phyloP scores from a whole-genome alignment of 2,113 vertebrate species.

The Callaeas wilsoni region DNA sequence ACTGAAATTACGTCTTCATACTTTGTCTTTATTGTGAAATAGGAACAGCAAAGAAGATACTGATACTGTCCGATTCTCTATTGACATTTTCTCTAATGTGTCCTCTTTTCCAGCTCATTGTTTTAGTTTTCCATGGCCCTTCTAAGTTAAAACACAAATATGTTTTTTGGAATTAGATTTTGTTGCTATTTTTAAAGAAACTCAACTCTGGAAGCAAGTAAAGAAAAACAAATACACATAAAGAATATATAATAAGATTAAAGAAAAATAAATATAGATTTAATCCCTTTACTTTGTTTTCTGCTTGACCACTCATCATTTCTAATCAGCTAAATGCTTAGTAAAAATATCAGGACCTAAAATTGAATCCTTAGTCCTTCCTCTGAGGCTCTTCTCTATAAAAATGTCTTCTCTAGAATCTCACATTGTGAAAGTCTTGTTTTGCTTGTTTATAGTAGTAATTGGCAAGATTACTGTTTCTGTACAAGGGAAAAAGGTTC shows the following conservation, averaged over 20 bases:
- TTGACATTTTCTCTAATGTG: neutral
- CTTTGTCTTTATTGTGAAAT: neutral
- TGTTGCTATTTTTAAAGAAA: neutral
- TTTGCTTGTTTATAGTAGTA: neutral
- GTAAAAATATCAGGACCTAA: neutral
- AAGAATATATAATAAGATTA: too few relatives aligned
- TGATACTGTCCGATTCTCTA: neutral
- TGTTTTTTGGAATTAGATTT: neutral
- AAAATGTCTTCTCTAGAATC: neutral
- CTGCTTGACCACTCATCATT: neutral
- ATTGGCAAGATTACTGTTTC: neutral
- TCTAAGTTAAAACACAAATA: neutral
- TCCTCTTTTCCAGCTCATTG: neutral
- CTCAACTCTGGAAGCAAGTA: neutral
- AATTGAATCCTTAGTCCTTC: neutral
- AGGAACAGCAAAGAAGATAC: neutral
- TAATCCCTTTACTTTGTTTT: neutral
- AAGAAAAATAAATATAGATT: neutral
- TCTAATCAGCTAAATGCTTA: neutral
- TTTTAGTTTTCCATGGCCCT: neutral
- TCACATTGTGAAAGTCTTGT: neutral
- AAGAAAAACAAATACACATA: neutral
- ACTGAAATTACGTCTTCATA: neutral
- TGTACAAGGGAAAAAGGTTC: neutral
- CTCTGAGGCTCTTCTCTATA: neutral